Percentiles rank a stretch among this genome's conserved stretches.
These are phyloP conservation scores for Leucophora obtusa DNA, from an alignment of 2,888 invertebrate genomes.

Conservation along the genomic window DNA sequence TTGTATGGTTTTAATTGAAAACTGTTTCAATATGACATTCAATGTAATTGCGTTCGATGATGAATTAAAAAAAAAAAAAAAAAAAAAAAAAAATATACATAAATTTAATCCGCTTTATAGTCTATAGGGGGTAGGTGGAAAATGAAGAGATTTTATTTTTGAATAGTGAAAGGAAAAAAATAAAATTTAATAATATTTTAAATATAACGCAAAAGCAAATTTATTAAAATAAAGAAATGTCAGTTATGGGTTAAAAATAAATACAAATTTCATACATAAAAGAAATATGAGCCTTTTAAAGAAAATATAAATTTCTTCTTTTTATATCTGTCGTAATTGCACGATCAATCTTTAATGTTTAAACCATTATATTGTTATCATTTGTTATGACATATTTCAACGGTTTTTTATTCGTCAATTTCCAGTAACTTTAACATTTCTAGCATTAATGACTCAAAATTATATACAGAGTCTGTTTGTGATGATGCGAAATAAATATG, in stretches of 20 bases:
- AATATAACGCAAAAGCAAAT: too few species aligned
- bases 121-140: neutral
- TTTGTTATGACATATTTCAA: too few species aligned
- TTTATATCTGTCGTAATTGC: too few species aligned
- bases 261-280: too few species aligned
- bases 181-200: neutral
- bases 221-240: too few species aligned
- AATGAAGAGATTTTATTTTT: neutral
- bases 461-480: neutral
- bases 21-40: conserved; percentile 22
- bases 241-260: too few species aligned
- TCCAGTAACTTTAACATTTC: neutral
- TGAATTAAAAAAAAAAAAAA: neutral
- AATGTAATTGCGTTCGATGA: conserved; percentile 31
- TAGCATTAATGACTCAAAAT: neutral
- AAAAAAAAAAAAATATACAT: neutral
- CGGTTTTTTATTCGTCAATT: neutral
- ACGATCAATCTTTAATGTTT: too few species aligned
- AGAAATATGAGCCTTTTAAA: too few species aligned
- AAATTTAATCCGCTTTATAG: neutral
- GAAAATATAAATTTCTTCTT: too few species aligned
- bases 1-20: conserved; percentile 49
- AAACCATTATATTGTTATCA: too few species aligned
- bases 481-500: neutral
- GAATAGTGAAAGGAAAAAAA: neutral